Base-by-base conservation (phyloP, 1,140 invertebrate species). In the Conus betulinus region DNA sequence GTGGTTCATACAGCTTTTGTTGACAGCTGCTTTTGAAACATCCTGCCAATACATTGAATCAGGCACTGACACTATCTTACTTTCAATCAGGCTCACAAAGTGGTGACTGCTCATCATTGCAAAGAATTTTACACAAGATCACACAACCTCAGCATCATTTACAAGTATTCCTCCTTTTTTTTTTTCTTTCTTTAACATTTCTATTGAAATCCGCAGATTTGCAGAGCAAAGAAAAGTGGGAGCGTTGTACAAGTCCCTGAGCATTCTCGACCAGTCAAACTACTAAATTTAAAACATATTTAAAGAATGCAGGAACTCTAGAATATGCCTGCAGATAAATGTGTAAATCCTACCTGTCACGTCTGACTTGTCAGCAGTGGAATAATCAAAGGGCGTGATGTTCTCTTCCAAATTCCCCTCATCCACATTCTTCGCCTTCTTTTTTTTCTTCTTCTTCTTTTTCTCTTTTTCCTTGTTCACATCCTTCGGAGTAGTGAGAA, bases 371-470 rank as follows among this genome's bases (percentile, higher is more conserved):
- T 89, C 87, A 63, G 87, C 89, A 25, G 87, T 55, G 78, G 86
- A 53, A 86, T 89, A 89, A 76, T 89, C 87, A 88, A 89, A 89
- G 6, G 87, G 79, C 53, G 87, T 83, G 79, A 89, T 85, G 76
- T 86, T 85, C 51, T 88, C 71, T 27, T 85, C 60, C 20, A 27
- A 23, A 5, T 27, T 55, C 7, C 17, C 79, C 39, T 67, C 57
- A 10, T 17, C 74, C 15, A 53, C 25, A 23, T 86, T 71, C 84
- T 74, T 27, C 4, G 39, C 51, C 25, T 63, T 87, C 67, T 83
- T 87, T 53, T 89, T 89, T 53, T 87, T 86, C 53, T 81, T 88
- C 53, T 85, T 71, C 39, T 52, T 82, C 67, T 88, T 74, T 10
- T 51, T 87, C 67, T 74, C 55, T 55, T 84, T 52, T 13, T 55